These are phyloP conservation scores for Choristoneura rosaceana DNA, from an alignment of 2,888 invertebrate genomes.

Conservation along the genomic window DNA sequence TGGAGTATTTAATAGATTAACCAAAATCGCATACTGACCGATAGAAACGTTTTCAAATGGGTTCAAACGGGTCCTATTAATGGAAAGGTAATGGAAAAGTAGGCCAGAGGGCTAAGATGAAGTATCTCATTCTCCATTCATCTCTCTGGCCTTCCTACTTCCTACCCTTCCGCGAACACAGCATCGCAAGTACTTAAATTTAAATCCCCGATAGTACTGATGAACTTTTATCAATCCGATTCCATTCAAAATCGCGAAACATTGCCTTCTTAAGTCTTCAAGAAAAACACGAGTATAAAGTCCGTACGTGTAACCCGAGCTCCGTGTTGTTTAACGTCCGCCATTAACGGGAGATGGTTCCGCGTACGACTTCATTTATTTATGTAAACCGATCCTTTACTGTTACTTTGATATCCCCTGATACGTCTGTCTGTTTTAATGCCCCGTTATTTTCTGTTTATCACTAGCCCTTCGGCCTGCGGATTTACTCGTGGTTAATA, in stretches of 20 bases:
- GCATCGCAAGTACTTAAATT: no score
- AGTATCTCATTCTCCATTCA: no score
- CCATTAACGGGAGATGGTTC: conserved; percentile 13
- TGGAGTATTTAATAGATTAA: no score
- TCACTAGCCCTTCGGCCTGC: not conserved
- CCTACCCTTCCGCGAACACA: no score
- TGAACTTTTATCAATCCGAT: not conserved
- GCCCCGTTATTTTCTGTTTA: conserved; percentile 5
- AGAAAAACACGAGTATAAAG: conserved; percentile 1
- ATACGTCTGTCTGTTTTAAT: conserved; percentile 6
- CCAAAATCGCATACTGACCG: no score
- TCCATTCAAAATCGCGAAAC: not conserved
- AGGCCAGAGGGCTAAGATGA: no score
- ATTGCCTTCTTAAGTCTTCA: not conserved
- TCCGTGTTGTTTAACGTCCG: conserved; percentile 4
- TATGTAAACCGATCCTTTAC: conserved; percentile 15
- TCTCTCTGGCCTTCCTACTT: no score
- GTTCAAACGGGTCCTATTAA: no score
- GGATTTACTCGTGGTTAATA: not conserved
- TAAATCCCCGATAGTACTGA: no score
- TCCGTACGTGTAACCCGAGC: conserved; percentile 10
- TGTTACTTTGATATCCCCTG: conserved; percentile 17
- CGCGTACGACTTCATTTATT: conserved; percentile 11
- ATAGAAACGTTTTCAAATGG: no score
- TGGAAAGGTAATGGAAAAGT: no score